Evolutionary conservation across 2,888 invertebrate species (phyloP), one percentile per base, ranked within the genome.

Genomic region (Hermaeophaga mercurialis): DNA sequence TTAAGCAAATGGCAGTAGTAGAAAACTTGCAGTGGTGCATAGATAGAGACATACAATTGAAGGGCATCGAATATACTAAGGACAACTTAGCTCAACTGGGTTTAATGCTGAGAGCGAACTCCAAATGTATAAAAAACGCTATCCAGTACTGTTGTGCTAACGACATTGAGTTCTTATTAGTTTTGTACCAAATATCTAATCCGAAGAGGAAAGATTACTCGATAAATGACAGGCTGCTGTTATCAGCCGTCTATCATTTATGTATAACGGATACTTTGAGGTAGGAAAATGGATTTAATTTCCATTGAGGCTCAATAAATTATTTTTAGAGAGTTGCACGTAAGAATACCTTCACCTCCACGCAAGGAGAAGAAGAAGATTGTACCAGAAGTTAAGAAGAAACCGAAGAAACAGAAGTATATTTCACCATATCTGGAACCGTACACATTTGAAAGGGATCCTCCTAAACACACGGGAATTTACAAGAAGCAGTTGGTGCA

Each of bases 261-360:
- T 70, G 73, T 6, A 72, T 78, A 54, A 68, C 63, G 31, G 62
- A 67, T 7, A 76, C 77, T 1, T 59, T 78, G 15, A 68, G 67
- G 39, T 39, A 39, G 19, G 3, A 8, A n/a, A n/a, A n/a, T n/a
- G n/a, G n/a, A n/a, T n/a, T n/a, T n/a, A n/a, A n/a, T n/a, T n/a
- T n/a, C n/a, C n/a, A n/a, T n/a, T n/a, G n/a, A n/a, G n/a, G n/a
- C n/a, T n/a, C n/a, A 33, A 72, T 79, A 56, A 67, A 61, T 31
- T 61, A 67, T n/a, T 76, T 59, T 78, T 11, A 68, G 68, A 38
- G 78, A 79, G 59, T 57, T 78, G 38, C 78, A 79, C 56, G 63
- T 78, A 14, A 67, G 79, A 50, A 75, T 77, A 47, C 79, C 79
- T 3, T 78, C 78, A 8, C 79, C 79, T 1, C 72, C 73, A 1